Percentiles rank a stretch among this genome's conserved stretches.
Evolutionary conservation across 1,140 invertebrate genomes (phyloP).

Genomic region (Steinernema khuongi): DNA sequence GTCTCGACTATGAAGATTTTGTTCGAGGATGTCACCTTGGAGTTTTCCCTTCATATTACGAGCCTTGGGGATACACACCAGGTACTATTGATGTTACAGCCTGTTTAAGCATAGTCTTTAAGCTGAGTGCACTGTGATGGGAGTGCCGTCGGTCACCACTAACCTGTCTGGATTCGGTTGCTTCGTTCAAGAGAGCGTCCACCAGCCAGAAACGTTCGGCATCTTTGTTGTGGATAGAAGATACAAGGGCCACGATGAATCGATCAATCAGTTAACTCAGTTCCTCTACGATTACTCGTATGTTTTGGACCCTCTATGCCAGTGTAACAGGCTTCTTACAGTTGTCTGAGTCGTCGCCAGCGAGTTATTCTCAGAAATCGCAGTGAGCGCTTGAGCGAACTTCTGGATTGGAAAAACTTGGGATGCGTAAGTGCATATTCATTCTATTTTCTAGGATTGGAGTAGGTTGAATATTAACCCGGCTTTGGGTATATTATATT

Average conservation of each 20-base stretch:
- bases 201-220: constrained; percentile 94
- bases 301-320: constrained; percentile 22
- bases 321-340: constrained; percentile 74
- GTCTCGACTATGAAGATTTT: constrained; percentile 97
- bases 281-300: constrained; percentile 60
- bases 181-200: constrained; percentile 96
- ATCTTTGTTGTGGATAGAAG: constrained; percentile 95
- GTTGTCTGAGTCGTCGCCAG: constrained; percentile 81
- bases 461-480: not conserved
- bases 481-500: too few relatives aligned
- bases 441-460: not conserved
- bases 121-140: constrained; percentile 99
- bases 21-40: constrained; percentile 96
- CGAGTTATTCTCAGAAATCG: constrained; percentile 96
- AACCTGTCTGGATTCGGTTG: constrained; percentile 99
- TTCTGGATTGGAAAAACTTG: constrained; percentile 95
- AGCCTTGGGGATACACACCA: constrained; percentile 99
- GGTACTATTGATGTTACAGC: constrained; percentile 49
- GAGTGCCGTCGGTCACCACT: constrained; percentile 92
- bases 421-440: constrained; percentile 34
- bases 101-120: not conserved
- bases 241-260: constrained; percentile 79
- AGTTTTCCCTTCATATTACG: constrained; percentile 97
- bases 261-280: constrained; percentile 83
- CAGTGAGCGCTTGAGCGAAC: constrained; percentile 89